Conservation (phyloP, 2,888 invertebrate genomes). For the Ophioninae sp. region DNA sequence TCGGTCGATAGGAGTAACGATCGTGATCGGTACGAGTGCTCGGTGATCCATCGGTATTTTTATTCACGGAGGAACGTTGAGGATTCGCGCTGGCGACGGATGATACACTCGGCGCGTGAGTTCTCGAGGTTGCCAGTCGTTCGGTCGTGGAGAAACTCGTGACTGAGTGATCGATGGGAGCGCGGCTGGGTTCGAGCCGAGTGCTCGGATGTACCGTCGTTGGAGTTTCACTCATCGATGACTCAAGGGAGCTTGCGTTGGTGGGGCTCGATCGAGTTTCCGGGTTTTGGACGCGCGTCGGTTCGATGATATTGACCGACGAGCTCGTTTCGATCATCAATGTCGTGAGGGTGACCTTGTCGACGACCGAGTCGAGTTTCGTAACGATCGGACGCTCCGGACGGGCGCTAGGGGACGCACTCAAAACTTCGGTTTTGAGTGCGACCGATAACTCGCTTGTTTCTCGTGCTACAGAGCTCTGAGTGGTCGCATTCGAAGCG, state of each 20-base stretch:
- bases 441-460: not conserved
- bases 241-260: conserved; percentile 51
- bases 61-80: not conserved
- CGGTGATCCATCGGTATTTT: not conserved
- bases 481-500: not conserved
- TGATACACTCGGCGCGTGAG: not conserved
- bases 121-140: conserved; percentile 74
- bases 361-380: conserved; percentile 31
- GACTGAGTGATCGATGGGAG: not conserved
- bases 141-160: conserved; percentile 78
- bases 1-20: conserved; percentile 86
- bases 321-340: conserved; percentile 77
- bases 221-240: not conserved
- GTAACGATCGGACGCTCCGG: not conserved
- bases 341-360: conserved; percentile 68
- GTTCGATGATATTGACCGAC: conserved; percentile 76
- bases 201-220: conserved; percentile 6
- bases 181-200: conserved; percentile 60
- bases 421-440: conserved; percentile 5
- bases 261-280: conserved; percentile 66
- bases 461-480: not conserved
- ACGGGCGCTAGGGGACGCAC: not conserved
- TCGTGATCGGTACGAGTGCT: conserved; percentile 39
- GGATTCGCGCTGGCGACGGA: not conserved
- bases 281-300: conserved; percentile 67